Evolutionary conservation across 37 sponge, comb jelly and placozoan genomes (phyloP).

Genomic region (Chondrosia reniformis): DNA sequence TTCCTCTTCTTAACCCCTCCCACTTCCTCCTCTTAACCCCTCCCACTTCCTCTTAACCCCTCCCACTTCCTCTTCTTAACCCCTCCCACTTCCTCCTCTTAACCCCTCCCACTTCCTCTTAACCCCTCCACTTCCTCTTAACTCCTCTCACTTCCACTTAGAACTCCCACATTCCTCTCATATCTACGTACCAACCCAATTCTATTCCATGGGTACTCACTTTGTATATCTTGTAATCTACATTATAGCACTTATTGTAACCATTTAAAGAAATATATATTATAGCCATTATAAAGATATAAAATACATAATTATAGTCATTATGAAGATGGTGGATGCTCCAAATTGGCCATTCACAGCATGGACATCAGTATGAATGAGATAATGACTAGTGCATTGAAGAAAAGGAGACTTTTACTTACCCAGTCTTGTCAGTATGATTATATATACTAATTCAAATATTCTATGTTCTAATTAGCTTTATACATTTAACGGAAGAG

Average conservation of each 20-base stretch:
- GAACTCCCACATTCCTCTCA: no score
- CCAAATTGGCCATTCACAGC: conserved; percentile 51
- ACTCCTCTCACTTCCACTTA: no score
- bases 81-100: no score
- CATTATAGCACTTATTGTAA: neutral
- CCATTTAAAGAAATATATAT: no score
- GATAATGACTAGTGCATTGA: conserved; percentile 45
- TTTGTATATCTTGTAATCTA: neutral
- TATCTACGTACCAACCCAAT: neutral
- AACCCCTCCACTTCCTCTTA: no score
- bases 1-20: no score
- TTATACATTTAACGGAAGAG: no score
- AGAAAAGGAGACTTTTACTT: conserved; percentile 53
- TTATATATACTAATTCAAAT: neutral
- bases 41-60: no score
- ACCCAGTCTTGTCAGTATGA: neutral
- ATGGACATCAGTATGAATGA: conserved; percentile 53
- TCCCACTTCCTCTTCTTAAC: no score
- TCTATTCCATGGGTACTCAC: neutral
- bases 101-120: no score
- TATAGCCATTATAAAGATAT: neutral
- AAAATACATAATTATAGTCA: neutral
- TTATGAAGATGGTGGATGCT: conserved; percentile 70
- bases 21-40: no score
- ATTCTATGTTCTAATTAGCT: no score